Evolutionary conservation across 1,140 invertebrate species (phyloP), one percentile per base, ranked within the genome.

Genomic region (Melanaphis sacchari): DNA sequence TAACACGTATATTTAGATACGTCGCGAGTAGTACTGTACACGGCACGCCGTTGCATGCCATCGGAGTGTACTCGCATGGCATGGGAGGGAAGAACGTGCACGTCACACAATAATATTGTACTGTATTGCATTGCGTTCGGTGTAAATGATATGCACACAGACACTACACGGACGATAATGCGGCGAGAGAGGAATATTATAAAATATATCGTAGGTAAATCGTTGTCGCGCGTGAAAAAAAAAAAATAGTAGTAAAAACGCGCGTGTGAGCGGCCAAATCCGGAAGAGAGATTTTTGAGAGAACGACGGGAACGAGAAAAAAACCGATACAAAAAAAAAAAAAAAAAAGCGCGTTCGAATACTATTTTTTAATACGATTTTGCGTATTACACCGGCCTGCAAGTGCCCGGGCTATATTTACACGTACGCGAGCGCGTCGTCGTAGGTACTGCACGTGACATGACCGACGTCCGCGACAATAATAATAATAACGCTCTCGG

Each of bases 371-470:
- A 49, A 76, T n/a, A 76, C 4, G 31, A 76, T 76, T 76, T 18
- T 76, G 24, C 24, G 8, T 76, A n/a, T 49, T 49, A 3, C 59
- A 3, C 59, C 59, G 18, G 59, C 59, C 59, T n/a, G n/a, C n/a
- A n/a, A 76, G 59, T 76, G 31, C 31, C 15, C n/a, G 36, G 22
- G n/a, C 76, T 82, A 82, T 82, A 82, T 82, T 82, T 82, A 82
- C 76, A 82, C 3, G 5, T 22, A 54, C 5, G 24, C 54, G 54
- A 59, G 54, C 54, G 54, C 54, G 22, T 24, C 82, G 81, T 26
- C 82, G 82, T n/a, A 43, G n/a, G n/a, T n/a, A 76, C 59, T n/a
- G 59, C 59, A n/a, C 59, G 59, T 76, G 59, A 76, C 59, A 76
- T 15, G 31, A n/a, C 59, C 59, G 11, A 84, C 21, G n/a, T n/a